Percentiles rank a stretch among this genome's conserved stretches.
Evolutionary conservation across 2,113 vertebrate genomes (phyloP).

Genomic region (human): DNA sequence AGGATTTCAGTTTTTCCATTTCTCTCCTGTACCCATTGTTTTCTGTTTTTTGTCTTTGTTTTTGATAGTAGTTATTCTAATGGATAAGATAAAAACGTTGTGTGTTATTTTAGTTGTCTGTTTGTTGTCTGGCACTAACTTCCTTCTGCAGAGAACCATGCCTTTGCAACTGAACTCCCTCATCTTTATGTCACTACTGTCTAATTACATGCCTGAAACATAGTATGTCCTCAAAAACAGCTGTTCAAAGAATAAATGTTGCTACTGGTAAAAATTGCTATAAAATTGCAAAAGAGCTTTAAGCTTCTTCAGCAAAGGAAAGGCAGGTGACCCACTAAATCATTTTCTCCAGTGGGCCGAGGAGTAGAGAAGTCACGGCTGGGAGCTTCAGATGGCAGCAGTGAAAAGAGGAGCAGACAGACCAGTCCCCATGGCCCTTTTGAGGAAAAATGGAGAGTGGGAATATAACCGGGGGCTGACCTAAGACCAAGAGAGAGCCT

Average conservation of each 20-base stretch:
- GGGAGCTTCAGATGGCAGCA: background rate
- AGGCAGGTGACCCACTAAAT: background rate
- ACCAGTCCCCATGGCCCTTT: rapidly evolving
- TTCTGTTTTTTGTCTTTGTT: background rate
- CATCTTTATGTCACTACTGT: background rate
- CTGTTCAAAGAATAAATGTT: background rate
- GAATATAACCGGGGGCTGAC: background rate
- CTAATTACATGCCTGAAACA: background rate
- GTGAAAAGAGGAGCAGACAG: background rate
- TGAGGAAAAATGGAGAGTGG: background rate
- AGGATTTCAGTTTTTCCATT: background rate
- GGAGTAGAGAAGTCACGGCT: background rate
- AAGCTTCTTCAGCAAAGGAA: background rate
- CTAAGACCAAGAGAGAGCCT: background rate
- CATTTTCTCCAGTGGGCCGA: background rate
- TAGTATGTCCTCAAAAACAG: background rate
- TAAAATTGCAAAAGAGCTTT: background rate
- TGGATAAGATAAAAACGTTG: background rate
- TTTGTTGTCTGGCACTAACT: background rate
- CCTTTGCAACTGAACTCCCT: background rate
- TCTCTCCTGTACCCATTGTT: background rate
- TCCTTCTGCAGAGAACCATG: background rate
- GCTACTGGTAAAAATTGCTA: background rate
- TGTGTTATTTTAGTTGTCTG: background rate
- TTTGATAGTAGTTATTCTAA: background rate